Conservation (phyloP, 2,113 vertebrate species). For the Actenoides hombroni region DNA sequence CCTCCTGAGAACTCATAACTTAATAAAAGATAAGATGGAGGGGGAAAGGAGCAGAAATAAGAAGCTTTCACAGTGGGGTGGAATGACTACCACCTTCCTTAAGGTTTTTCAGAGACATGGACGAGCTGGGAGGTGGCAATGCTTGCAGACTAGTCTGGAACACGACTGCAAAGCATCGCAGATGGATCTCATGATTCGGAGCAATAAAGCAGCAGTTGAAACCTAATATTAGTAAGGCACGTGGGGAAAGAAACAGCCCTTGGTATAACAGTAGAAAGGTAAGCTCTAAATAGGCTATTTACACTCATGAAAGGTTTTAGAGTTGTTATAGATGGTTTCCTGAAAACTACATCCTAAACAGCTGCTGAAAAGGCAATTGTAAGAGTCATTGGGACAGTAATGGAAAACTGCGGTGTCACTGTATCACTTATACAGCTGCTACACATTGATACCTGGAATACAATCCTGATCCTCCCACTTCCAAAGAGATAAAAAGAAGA, state of each 20-base stretch:
- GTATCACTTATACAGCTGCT: not conserved
- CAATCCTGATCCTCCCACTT: not conserved
- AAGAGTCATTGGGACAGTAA: not conserved
- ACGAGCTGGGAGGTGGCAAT: not conserved
- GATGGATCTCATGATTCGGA: not conserved
- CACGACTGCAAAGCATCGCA: not conserved
- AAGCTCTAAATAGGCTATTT: not conserved
- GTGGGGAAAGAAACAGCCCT: not conserved
- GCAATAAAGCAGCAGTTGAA: slow-evolving; percentile 29
- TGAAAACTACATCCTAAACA: not conserved
- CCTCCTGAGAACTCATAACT: not conserved
- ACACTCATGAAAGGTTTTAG: not conserved
- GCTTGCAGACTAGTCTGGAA: not conserved
- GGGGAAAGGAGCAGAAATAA: not conserved
- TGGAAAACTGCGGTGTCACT: not conserved
- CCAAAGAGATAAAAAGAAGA: not conserved
- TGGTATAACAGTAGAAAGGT: not conserved
- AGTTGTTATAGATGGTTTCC: not conserved
- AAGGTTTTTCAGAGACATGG: not conserved
- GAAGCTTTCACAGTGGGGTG: not conserved
- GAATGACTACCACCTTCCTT: not conserved
- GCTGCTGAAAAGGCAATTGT: not conserved
- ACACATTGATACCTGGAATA: not conserved
- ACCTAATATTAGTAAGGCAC: slow-evolving; percentile 27
- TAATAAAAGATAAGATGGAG: not conserved